These are phyloP conservation scores for Drosophila pseudotakahashii DNA, from an alignment of 2,888 invertebrate genomes.

Conservation along the genomic window DNA sequence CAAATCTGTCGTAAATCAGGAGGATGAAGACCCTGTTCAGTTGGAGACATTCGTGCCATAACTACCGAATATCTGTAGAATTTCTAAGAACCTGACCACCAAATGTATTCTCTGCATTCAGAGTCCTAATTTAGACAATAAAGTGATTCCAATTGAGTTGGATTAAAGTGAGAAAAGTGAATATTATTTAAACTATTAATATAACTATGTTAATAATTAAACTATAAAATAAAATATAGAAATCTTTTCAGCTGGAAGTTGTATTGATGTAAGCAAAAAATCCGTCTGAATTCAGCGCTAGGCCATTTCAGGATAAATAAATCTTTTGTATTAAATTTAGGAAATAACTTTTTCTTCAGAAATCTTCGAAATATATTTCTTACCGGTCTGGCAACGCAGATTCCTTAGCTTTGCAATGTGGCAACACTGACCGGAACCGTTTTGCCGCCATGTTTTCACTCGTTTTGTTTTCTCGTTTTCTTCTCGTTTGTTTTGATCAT, in stretches of 20 bases:
- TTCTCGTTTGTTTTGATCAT: background rate
- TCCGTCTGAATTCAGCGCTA: too few species aligned
- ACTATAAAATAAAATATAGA: too few species aligned
- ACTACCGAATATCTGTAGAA: background rate
- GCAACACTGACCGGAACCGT: background rate
- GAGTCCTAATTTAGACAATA: background rate
- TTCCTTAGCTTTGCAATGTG: background rate
- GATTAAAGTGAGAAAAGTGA: background rate
- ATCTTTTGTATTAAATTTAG: too few species aligned
- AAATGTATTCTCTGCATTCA: background rate
- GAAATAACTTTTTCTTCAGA: too few species aligned
- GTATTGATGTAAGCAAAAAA: too few species aligned
- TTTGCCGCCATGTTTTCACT: slow-evolving; percentile 4
- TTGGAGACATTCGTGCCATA: slow-evolving; percentile 8
- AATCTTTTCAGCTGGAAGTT: too few species aligned
- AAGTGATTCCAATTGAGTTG: background rate
- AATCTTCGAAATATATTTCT: too few species aligned
- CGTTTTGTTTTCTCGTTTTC: slow-evolving; percentile 3
- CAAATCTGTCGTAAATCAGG: background rate
- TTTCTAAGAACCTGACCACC: too few species aligned
- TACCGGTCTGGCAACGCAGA: background rate
- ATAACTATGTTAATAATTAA: too few species aligned
- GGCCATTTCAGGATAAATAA: too few species aligned
- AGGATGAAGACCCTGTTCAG: background rate
- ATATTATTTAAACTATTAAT: background rate